Evolutionary conservation across 2,797 vertebrate species (phyloP), one percentile per base, ranked within the genome.

Genomic region (Protonibea diacanthus): DNA sequence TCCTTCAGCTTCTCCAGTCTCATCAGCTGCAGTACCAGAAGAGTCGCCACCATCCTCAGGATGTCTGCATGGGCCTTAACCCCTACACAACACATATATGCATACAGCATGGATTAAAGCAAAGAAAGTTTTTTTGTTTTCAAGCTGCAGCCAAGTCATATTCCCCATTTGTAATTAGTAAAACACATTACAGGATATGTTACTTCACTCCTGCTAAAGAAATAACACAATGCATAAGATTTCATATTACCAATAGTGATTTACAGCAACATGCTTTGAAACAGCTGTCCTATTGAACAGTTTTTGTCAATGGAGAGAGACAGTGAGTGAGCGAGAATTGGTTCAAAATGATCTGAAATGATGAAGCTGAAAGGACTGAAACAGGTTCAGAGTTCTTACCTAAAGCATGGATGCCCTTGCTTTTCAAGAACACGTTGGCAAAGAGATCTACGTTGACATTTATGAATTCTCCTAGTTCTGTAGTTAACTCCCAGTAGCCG

Each of bases 11-110:
- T 42, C 77, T 80, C 82, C 80, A 79, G 80, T 56, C 80, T 40
- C 87, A 97, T 85, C 86, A 96, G 81, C 90, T 97, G 96, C 59
- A 97, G 94, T 4, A 97, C 95, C 78, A 97, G 92, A 77, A 96
- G 86, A 14, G 96, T 95, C 14, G 95, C 95, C 65, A 97, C 78
- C 85, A 97, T 77, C 80, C 82, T 93, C 82, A 96, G 84, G 44
- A 97, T 93, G 77, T 91, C 88, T 25, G 90, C 85, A 60, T 87
- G 95, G 85, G 95, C 95, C 81, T 80, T 96, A 69, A 61, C 25
- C n/a, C 96, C 96, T 92, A 14, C 38, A 69, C 1, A 56, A 78
- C 79, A 71, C 23, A 57, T 27, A 51, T 25, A 29, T 18, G 25
- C 15, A 59, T 48, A 44, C 42, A 42, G 12, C 40, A 42, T 10